These are phyloP conservation scores for Platycheirus rosarum DNA, from an alignment of 2,888 invertebrate genomes.

Conservation along the genomic window DNA sequence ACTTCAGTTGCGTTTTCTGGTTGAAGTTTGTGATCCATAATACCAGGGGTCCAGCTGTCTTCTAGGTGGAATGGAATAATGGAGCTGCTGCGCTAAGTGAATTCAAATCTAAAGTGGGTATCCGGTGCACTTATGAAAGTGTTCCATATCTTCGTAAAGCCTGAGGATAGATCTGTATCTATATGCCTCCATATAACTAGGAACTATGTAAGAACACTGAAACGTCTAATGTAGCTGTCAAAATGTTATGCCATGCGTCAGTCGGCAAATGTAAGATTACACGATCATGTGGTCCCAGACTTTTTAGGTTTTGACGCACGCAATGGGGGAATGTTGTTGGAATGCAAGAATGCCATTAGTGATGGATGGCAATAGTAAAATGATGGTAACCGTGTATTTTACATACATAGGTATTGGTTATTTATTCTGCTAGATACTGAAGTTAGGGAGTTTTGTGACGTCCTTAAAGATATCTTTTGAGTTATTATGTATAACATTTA, in stretches of 20 bases:
- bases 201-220: constrained; percentile 12
- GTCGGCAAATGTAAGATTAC: constrained; percentile 50
- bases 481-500: too few species aligned
- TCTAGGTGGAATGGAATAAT: constrained; percentile 21
- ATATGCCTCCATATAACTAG: constrained; percentile 31
- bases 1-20: constrained; percentile 9
- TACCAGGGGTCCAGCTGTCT: constrained; percentile 38
- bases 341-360: too few species aligned
- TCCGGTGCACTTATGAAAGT: constrained; percentile 62
- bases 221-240: constrained; percentile 73
- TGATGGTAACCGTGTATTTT: too few species aligned
- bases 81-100: constrained; percentile 56
- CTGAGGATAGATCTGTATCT: constrained; percentile 39
- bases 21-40: constrained; percentile 49
- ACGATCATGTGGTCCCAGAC: constrained; percentile 37
- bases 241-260: constrained; percentile 60
- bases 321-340: constrained; percentile 1
- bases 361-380: too few species aligned
- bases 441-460: too few species aligned
- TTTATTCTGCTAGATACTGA: too few species aligned
- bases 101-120: constrained; percentile 62
- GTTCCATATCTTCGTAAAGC: constrained; percentile 49
- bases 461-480: too few species aligned
- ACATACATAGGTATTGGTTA: too few species aligned
- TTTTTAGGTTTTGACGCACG: constrained; percentile 28